Base-by-base conservation (phyloP, 2,888 invertebrate species). In the Trisateles emortualis region DNA sequence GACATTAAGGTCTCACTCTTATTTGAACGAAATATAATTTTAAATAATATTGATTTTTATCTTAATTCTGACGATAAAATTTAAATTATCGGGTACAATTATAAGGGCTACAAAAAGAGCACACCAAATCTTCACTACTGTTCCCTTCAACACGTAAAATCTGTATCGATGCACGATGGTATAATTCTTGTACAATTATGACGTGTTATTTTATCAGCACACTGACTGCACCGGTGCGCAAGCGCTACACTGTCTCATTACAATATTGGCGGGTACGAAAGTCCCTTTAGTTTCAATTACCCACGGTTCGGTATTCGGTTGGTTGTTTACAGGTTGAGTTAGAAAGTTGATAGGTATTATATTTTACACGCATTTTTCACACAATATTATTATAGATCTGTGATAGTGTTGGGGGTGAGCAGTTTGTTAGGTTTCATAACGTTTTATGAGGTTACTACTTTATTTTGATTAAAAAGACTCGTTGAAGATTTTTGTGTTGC, bases 281-380 rank as follows among this genome's bases (percentile, higher is more conserved):
- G 56, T 52, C 75, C 81, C 76, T 81, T 86, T 86, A 82, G 79
- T 88, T 85, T 89, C 88, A 88, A 88, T 89, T 87, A 74, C 71
- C 59, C 64, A 67, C 57, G 64, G 59, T 50, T 58, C 38, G 59
- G 52, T 41, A 53, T 58, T 68, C 70, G 52, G 41, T 57, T 52
- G 59, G 48, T 50, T 56, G 52, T 61, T 43, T 80, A 84, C 65
- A 78, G 78, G 78, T 0, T 79, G 79, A 47, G 17, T 22, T 40
- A 39, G 16, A 38, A 26, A 36, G 1, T 26, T 8, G 26, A 2
- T 6, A 26, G 3, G 3, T 4, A 26, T 26, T 26, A 3, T 22
- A 22, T 22, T 22, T 22, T 22, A 22, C 5, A 22, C 2, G 22
- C 5, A 3, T 22, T 22, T 22, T 22, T 22, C 5, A n/a, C n/a